These are phyloP conservation scores for Micrasema longulum DNA, from an alignment of 1,140 invertebrate species.

Conservation along the genomic window DNA sequence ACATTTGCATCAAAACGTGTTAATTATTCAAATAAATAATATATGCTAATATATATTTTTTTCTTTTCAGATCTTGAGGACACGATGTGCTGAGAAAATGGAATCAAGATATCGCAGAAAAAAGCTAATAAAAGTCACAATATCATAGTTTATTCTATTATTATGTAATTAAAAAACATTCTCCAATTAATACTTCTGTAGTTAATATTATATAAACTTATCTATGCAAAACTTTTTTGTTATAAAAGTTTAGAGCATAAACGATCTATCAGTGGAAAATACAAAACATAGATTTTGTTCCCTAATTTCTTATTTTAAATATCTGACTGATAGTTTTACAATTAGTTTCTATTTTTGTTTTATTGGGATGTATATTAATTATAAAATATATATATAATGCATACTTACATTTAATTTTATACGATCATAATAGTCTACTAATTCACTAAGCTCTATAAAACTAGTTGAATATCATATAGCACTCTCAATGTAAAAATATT, in stretches of 20 bases:
- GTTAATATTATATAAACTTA: constrained; percentile 1
- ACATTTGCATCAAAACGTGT: too few species aligned
- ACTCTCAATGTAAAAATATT: background rate
- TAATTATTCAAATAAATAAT: too few species aligned
- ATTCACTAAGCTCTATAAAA: too few species aligned
- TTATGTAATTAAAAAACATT: constrained; percentile 15
- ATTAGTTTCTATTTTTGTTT: background rate
- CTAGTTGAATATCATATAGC: too few species aligned
- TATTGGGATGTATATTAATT: background rate
- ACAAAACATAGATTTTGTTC: background rate
- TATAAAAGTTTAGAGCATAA: constrained; percentile 35
- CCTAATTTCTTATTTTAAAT: constrained; percentile 19
- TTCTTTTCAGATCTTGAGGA: too few species aligned
- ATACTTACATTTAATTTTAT: too few species aligned
- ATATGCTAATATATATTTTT: too few species aligned
- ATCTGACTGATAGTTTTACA: constrained; percentile 33
- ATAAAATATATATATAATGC: too few species aligned
- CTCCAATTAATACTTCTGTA: constrained; percentile 8
- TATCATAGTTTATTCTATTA: constrained; percentile 14
- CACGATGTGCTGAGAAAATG: background rate
- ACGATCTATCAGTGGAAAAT: constrained; percentile 8
- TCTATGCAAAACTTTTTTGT: constrained; percentile 31
- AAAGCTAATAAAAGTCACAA: background rate
- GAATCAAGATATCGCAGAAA: background rate
- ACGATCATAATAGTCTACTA: too few species aligned